A percentile compares a stretch with the other conserved stretches of the same genome.
These are phyloP conservation scores for Andrena hattorfiana DNA, from an alignment of 2,888 invertebrate genomes.

Conservation along the genomic window DNA sequence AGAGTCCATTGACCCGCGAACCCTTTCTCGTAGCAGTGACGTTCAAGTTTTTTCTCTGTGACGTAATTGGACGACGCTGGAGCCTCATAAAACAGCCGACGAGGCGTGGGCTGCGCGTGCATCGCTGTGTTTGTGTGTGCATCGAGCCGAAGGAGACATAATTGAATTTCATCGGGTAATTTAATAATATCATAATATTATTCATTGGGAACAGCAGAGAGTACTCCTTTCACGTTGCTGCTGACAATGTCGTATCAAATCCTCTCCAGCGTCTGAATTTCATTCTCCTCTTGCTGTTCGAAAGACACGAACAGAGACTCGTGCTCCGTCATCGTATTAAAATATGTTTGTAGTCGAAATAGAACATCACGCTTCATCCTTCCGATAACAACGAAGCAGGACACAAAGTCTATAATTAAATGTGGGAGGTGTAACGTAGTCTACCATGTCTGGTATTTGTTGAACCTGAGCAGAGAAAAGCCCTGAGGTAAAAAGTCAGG, in stretches of 20 bases:
- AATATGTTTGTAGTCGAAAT: too few relatives aligned
- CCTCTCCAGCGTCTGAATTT: background rate
- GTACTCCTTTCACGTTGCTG: background rate
- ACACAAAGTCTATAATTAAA: too few relatives aligned
- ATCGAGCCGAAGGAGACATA: slow-evolving; percentile 6
- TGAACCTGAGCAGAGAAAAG: background rate
- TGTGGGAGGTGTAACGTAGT: too few relatives aligned
- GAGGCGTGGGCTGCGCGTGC: background rate
- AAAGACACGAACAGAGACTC: background rate
- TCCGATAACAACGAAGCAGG: too few relatives aligned
- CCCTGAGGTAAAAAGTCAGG: background rate
- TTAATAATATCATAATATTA: slow-evolving; percentile 53
- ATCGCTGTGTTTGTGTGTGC: background rate
- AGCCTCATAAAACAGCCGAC: slow-evolving; percentile 39
- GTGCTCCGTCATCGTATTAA: background rate
- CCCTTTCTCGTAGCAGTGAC: slow-evolving; percentile 44
- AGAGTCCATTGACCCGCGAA: background rate
- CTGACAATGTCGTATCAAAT: background rate
- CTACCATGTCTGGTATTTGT: background rate
- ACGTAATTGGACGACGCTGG: slow-evolving; percentile 54
- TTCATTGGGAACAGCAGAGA: slow-evolving; percentile 27
- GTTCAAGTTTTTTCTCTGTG: slow-evolving; percentile 36
- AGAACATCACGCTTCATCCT: too few relatives aligned
- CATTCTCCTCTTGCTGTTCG: background rate
- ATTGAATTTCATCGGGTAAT: slow-evolving; percentile 53